Evolutionary conservation across 2,113 vertebrate genomes (phyloP).

Genomic region (Cheirogaleus medius): DNA sequence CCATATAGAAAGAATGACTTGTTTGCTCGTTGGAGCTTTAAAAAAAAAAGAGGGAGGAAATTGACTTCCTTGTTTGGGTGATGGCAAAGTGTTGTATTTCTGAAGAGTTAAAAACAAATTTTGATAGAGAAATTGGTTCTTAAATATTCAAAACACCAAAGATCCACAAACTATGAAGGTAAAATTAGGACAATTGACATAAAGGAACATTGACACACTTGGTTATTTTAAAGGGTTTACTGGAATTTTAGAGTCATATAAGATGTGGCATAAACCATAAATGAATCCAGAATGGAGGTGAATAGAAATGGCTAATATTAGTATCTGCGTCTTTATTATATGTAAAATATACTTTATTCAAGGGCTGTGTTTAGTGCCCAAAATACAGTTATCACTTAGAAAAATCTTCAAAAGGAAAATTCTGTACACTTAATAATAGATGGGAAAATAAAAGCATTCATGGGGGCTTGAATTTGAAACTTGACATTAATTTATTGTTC

Average conservation of each 20-base stretch:
- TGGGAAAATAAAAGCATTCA: constrained; percentile 42
- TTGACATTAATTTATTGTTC: constrained; percentile 16
- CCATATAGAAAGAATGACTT: neutral
- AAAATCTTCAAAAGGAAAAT: neutral
- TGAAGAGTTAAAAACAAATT: neutral
- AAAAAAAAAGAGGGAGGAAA: neutral
- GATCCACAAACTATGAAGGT: neutral
- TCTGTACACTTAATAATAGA: neutral
- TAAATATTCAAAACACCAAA: neutral
- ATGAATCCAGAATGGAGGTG: neutral
- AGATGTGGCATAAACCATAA: neutral
- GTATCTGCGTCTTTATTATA: neutral
- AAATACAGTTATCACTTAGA: neutral
- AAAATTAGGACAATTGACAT: neutral
- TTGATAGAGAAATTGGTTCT: neutral
- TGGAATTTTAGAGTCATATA: neutral
- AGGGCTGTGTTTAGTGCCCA: neutral
- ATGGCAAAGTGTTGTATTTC: neutral
- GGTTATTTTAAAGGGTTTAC: neutral
- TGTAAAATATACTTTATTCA: neutral
- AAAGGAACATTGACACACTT: neutral
- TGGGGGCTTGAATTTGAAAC: constrained; percentile 3
- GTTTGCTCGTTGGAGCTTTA: neutral
- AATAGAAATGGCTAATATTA: constrained; percentile 9
- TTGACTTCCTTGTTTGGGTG: neutral